Conservation (phyloP, 1,140 invertebrate species). For the Drosophila rufa region DNA sequence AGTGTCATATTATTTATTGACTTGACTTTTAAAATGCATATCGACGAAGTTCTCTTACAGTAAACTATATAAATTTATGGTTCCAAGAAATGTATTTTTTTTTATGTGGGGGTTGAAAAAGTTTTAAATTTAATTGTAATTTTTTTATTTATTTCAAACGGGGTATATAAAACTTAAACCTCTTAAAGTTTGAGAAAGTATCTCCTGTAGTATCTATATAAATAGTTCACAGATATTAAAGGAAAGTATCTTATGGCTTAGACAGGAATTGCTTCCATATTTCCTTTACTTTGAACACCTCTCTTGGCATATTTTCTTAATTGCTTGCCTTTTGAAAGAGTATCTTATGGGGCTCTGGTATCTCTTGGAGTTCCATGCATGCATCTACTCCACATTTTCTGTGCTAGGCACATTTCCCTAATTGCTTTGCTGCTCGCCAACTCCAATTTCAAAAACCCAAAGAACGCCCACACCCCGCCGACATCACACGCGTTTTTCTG, state of each 20-base stretch:
- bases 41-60: neutral
- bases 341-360: slow-evolving; percentile 12
- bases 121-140: neutral
- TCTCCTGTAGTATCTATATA: neutral
- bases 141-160: neutral
- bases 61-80: slow-evolving; percentile 4
- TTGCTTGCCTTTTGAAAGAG: slow-evolving; percentile 15
- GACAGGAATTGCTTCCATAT: too few species aligned
- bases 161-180: neutral
- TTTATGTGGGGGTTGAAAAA: neutral
- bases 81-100: neutral
- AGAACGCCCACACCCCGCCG: slow-evolving; percentile 41
- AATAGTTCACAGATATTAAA: neutral
- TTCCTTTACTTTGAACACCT: slow-evolving; percentile 1
- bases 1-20: slow-evolving; percentile 28
- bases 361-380: neutral
- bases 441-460: slow-evolving; percentile 39
- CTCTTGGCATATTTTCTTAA: neutral
- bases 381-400: neutral
- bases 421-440: slow-evolving; percentile 44
- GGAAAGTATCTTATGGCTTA: neutral
- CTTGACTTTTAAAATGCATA: slow-evolving; percentile 9
- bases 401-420: slow-evolving; percentile 32
- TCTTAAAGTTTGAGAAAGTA: neutral
- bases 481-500: slow-evolving; percentile 43